phyloP scores from a whole-genome alignment of 64 coral and sea anemone genomes.

The Exaiptasia diaphana region DNA sequence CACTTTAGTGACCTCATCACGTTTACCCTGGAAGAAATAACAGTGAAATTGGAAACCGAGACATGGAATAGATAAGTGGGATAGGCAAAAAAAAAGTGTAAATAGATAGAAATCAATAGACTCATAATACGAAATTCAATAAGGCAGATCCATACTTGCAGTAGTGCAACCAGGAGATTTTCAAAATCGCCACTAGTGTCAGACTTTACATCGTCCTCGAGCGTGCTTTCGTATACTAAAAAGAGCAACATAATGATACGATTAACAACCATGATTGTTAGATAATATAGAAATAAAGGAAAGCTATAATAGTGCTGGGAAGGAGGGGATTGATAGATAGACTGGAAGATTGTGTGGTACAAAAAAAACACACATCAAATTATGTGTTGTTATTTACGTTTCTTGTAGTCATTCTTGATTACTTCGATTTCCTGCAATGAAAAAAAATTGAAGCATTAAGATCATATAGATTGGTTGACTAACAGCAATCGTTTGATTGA shows the following conservation, averaged over 20 bases:
- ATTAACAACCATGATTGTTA: neutral
- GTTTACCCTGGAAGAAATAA: slow-evolving; percentile 44
- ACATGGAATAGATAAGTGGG: neutral
- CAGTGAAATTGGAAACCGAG: neutral
- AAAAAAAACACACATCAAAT: neutral
- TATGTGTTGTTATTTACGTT: slow-evolving; percentile 7
- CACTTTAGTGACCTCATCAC: slow-evolving; percentile 62
- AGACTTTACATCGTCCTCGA: slow-evolving; percentile 55
- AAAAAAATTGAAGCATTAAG: neutral
- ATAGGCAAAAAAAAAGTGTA: too few species aligned
- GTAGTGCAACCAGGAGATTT: slow-evolving; percentile 52
- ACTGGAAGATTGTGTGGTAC: too few species aligned
- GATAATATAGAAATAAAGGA: neutral
- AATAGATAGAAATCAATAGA: neutral
- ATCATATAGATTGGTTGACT: too few species aligned
- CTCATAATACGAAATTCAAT: neutral
- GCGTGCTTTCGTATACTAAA: slow-evolving; percentile 45
- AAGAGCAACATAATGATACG: neutral
- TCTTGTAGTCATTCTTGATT: slow-evolving; percentile 54
- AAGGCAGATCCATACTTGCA: slow-evolving; percentile 12
- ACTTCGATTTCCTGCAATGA: slow-evolving; percentile 33
- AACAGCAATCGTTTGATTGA: too few species aligned
- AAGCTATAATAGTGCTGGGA: neutral
- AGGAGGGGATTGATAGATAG: neutral
- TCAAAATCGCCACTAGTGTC: slow-evolving; percentile 86